Conservation (phyloP, 2,888 invertebrate genomes). For the Arenicola marina region DNA sequence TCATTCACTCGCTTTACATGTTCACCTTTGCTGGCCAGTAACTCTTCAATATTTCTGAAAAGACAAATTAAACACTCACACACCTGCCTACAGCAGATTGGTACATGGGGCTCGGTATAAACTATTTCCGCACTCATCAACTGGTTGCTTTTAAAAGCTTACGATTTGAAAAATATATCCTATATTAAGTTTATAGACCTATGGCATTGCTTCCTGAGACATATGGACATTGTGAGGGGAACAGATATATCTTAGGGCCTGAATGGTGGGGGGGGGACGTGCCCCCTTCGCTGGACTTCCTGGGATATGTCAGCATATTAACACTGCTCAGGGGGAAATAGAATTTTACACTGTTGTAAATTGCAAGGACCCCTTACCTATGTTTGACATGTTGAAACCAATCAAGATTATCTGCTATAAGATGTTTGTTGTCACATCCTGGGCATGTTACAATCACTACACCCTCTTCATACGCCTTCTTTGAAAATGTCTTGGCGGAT, state of each 20-base stretch:
- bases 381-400: slow-evolving; percentile 82
- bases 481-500: slow-evolving; percentile 81
- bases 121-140: too few species aligned
- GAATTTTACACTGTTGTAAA: neutral
- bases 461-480: slow-evolving; percentile 82
- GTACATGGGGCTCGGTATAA: too few species aligned
- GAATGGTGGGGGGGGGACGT: too few species aligned
- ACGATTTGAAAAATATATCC: too few species aligned
- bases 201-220: too few species aligned
- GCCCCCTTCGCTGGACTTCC: too few species aligned
- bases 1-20: slow-evolving; percentile 65
- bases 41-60: slow-evolving; percentile 82
- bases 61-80: slow-evolving; percentile 12
- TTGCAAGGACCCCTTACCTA: slow-evolving; percentile 31
- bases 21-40: slow-evolving; percentile 86
- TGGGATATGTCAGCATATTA: too few species aligned
- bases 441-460: slow-evolving; percentile 90
- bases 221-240: too few species aligned
- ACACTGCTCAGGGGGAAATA: neutral
- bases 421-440: slow-evolving; percentile 85
- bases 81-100: neutral
- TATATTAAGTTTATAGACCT: too few species aligned
- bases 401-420: slow-evolving; percentile 94
- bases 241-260: too few species aligned
- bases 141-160: too few species aligned